Evolutionary conservation across 2,888 invertebrate genomes (phyloP).

Genomic region (Xestia ashworthii): DNA sequence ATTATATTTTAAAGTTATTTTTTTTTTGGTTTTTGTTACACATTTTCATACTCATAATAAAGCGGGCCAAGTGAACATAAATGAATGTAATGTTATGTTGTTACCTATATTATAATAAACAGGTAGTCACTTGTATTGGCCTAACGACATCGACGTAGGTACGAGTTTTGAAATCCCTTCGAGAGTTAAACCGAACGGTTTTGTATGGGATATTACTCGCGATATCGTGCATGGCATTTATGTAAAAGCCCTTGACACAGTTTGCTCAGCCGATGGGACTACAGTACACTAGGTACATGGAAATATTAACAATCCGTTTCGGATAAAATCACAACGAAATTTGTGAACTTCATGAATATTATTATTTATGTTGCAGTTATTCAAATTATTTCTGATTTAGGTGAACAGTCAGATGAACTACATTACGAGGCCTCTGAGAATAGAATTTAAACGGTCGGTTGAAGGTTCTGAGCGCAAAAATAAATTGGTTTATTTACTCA

Average conservation of each 20-base stretch:
- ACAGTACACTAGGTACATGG: background rate
- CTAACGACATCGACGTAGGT: background rate
- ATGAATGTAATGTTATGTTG: too few species aligned
- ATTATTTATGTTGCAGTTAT: background rate
- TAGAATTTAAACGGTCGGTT: slow-evolving; percentile 38
- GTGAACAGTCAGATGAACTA: slow-evolving; percentile 18
- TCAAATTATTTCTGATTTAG: slow-evolving; percentile 6
- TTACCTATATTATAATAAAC: background rate
- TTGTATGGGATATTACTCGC: slow-evolving; percentile 2
- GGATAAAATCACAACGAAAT: background rate
- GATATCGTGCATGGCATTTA: slow-evolving; percentile 24
- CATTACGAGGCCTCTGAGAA: slow-evolving; percentile 17
- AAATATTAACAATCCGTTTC: background rate
- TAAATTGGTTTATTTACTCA: slow-evolving; percentile 46
- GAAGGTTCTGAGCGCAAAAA: slow-evolving; percentile 34
- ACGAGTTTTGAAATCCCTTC: slow-evolving; percentile 10
- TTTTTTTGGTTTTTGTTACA: too few species aligned
- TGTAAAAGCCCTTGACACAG: slow-evolving; percentile 43
- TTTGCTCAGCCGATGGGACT: slow-evolving; percentile 30
- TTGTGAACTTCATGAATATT: background rate
- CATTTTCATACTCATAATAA: background rate
- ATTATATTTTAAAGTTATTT: background rate
- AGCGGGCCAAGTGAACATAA: too few species aligned
- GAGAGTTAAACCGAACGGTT: slow-evolving; percentile 5
- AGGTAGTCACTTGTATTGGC: background rate